Percentiles rank a stretch among this genome's conserved stretches.
Conservation (phyloP, 2,797 vertebrate genomes). For the Enteromius trimaculatus region DNA sequence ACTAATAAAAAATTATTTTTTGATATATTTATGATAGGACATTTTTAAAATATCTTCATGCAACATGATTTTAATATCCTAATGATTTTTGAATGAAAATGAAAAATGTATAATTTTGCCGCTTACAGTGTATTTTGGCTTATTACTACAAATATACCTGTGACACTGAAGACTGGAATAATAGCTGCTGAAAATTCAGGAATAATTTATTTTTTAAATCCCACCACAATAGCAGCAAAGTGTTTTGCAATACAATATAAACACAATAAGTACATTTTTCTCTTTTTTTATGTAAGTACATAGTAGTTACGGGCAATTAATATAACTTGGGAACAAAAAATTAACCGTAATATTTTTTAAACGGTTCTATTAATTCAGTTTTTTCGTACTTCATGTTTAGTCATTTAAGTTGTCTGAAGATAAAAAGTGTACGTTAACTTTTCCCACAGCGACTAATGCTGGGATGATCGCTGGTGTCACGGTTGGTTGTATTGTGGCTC, state of each 20-base stretch:
- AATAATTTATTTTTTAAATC: not conserved
- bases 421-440: not conserved
- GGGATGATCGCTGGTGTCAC: slow-evolving; percentile 86
- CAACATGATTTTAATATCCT: no score
- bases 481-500: slow-evolving; percentile 81
- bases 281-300: not conserved
- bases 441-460: slow-evolving; percentile 74
- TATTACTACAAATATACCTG: no score
- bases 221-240: not conserved
- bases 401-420: not conserved
- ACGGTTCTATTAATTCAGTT: not conserved
- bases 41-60: no score
- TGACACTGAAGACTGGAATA: not conserved
- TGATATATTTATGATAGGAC: no score
- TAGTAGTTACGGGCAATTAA: not conserved
- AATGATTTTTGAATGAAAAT: no score
- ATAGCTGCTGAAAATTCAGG: not conserved
- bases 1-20: no score
- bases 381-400: not conserved
- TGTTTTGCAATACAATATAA: not conserved
- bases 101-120: no score
- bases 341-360: not conserved
- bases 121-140: no score
- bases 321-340: no score
- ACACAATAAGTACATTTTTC: not conserved